Conservation (phyloP, 2,888 invertebrate species). For the Heteromyza rotundicornis region DNA sequence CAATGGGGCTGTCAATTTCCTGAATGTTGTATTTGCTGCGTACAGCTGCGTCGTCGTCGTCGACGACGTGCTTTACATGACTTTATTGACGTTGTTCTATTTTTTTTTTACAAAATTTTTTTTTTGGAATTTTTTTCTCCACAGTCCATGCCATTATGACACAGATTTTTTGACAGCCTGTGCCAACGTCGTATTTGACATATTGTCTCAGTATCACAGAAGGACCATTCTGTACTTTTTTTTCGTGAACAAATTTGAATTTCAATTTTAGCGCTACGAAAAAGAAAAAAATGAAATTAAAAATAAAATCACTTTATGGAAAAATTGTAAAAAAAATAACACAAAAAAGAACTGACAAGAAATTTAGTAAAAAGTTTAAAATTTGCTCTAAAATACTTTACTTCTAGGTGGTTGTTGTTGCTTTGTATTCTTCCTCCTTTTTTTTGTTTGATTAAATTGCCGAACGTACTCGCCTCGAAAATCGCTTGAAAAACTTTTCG, state of each 20-base stretch:
- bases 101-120: background rate
- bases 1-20: conserved; percentile 5
- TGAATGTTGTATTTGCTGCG: background rate
- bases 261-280: background rate
- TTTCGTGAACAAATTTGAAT: background rate
- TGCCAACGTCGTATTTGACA: background rate
- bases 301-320: conserved; percentile 5
- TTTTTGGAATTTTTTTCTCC: background rate
- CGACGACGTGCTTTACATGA: background rate
- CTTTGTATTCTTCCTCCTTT: background rate
- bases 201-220: background rate
- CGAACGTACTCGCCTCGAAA: background rate
- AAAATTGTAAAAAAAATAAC: background rate
- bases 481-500: background rate
- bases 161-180: conserved; percentile 6
- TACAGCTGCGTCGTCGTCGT: background rate
- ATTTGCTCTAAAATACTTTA: background rate
- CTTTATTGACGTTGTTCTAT: background rate
- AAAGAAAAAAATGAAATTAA: background rate
- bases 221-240: background rate
- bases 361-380: background rate
- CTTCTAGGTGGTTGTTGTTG: background rate
- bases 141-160: background rate
- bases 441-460: background rate
- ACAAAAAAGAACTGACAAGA: background rate